These are phyloP conservation scores for Sparidentex hasta DNA, from an alignment of 2,797 vertebrate genomes.

Conservation along the genomic window DNA sequence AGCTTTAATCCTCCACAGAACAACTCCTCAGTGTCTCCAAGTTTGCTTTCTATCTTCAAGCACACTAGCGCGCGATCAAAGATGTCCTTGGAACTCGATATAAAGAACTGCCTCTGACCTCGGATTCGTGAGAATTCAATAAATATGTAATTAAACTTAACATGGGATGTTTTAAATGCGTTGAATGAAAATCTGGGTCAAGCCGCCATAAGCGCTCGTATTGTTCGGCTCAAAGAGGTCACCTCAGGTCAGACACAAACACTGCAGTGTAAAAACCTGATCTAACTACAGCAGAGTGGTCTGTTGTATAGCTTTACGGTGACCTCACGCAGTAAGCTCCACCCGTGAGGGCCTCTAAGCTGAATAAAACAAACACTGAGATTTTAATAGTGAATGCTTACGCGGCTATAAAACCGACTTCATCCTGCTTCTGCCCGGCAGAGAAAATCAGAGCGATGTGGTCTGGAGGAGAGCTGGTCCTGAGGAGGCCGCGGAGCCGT, in stretches of 20 bases:
- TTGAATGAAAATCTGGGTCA: background rate
- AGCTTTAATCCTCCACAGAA: too few relatives aligned
- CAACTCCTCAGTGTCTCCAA: too few relatives aligned
- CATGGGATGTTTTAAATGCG: background rate
- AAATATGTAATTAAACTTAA: background rate
- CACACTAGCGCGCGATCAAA: too few relatives aligned
- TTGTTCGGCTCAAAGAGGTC: background rate
- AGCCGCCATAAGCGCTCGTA: background rate
- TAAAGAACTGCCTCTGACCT: background rate
- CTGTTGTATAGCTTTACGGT: background rate
- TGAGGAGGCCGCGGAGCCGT: conserved; percentile 25
- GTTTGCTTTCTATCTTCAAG: too few relatives aligned
- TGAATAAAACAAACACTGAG: conserved; percentile 20
- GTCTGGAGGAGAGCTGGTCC: conserved; percentile 38
- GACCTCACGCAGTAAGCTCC: background rate
- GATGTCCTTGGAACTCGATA: too few relatives aligned
- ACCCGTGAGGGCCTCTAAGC: background rate
- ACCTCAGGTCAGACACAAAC: background rate
- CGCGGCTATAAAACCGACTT: background rate
- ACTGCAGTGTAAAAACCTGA: background rate
- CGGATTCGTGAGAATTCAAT: background rate
- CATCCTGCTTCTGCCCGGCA: background rate
- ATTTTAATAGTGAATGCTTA: conserved; percentile 21
- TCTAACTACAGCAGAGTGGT: background rate
- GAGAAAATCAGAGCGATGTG: conserved; percentile 25